phyloP scores from a whole-genome alignment of 2,797 vertebrate genomes.

The Columba guinea region DNA sequence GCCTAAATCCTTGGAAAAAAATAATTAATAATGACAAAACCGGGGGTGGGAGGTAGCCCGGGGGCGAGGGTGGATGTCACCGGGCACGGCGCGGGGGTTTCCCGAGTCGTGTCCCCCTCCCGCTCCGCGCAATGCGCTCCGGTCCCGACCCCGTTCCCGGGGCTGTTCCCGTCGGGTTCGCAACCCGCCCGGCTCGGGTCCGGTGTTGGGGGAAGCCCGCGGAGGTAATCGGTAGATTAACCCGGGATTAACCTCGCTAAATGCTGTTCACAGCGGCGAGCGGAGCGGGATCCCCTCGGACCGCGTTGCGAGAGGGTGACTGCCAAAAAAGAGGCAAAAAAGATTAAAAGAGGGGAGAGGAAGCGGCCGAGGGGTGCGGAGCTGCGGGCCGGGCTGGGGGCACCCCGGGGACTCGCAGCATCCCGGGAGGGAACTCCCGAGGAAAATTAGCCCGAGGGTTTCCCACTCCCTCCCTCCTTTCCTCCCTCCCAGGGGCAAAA shows the following conservation, averaged over 20 bases:
- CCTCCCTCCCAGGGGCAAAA: not conserved
- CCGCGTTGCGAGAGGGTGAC: not conserved
- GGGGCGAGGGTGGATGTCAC: not conserved
- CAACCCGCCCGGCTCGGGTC: not conserved
- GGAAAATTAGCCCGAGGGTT: not conserved
- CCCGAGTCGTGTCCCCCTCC: not conserved
- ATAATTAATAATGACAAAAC: not conserved
- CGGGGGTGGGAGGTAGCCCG: not conserved
- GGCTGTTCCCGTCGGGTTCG: not conserved
- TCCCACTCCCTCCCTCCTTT: not conserved
- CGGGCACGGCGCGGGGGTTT: not conserved
- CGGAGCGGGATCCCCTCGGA: not conserved
- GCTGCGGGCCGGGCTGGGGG: not conserved
- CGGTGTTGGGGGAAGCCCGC: not conserved
- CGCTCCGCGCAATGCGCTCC: not conserved
- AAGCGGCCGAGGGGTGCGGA: not conserved
- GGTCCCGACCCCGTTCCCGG: not conserved
- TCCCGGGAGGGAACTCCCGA: not conserved
- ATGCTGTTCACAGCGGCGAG: constrained; percentile 21
- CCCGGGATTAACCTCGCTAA: constrained; percentile 63
- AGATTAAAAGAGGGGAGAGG: not conserved
- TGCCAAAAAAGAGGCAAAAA: not conserved
- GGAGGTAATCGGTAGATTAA: constrained; percentile 61
- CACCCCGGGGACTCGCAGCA: not conserved
- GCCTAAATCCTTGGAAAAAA: too few relatives aligned